These are phyloP conservation scores for Eutolmus rufibarbis DNA, from an alignment of 2,888 invertebrate genomes.

Conservation along the genomic window DNA sequence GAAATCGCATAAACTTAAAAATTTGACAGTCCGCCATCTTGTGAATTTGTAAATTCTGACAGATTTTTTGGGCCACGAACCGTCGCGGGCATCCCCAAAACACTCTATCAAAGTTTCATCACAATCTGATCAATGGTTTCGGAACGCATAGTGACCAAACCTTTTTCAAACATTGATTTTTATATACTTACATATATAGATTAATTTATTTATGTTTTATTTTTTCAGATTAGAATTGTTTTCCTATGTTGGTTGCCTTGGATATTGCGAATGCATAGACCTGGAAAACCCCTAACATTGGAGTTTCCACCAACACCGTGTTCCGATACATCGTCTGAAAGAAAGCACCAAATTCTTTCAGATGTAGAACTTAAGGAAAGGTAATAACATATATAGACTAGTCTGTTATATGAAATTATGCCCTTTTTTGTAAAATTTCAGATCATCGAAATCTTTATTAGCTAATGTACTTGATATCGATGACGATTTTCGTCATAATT, in stretches of 20 bases:
- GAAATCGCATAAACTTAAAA: no score
- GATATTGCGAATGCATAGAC: conserved; percentile 90
- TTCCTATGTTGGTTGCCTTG: conserved; percentile 98
- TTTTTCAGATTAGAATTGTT: conserved; percentile 79
- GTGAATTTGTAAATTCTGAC: no score
- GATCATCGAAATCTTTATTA: conserved; percentile 92
- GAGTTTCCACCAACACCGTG: conserved; percentile 65
- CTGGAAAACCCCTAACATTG: conserved; percentile 67
- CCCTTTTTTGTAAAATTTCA: conserved; percentile 45
- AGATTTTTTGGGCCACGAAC: no score
- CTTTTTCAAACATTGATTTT: no score
- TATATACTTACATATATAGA: no score
- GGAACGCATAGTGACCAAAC: no score
- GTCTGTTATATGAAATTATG: neutral
- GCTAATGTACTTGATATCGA: conserved; percentile 97
- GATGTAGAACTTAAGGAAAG: conserved; percentile 88
- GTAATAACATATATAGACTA: conserved; percentile 51
- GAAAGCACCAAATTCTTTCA: conserved; percentile 77
- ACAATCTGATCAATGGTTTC: no score
- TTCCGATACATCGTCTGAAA: conserved; percentile 68
- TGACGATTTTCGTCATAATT: conserved; percentile 89
- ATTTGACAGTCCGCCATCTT: no score
- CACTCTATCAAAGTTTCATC: no score
- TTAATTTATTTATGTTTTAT: neutral
- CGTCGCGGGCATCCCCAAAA: no score